Conservation (phyloP, 1,140 invertebrate genomes). For the Pissodes strobi region DNA sequence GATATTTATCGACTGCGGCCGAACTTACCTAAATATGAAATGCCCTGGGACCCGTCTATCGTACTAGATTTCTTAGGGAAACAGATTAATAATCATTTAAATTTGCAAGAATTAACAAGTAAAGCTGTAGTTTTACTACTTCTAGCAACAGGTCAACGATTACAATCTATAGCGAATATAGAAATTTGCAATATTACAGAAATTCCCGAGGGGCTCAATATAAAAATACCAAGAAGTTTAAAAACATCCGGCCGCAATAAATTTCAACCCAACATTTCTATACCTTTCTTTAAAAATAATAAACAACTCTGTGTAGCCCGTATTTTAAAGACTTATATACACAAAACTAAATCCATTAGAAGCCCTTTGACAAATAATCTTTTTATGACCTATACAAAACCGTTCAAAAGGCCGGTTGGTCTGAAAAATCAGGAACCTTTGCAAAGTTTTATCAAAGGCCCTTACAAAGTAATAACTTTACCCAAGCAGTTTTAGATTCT, state of each 20-base stretch:
- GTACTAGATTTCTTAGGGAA: slow-evolving; percentile 10
- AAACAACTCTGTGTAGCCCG: not conserved
- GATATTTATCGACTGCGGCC: slow-evolving; percentile 6
- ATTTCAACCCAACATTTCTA: not conserved
- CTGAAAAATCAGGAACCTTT: too few species aligned
- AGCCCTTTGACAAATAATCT: too few species aligned
- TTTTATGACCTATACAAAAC: too few species aligned
- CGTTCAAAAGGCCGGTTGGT: too few species aligned
- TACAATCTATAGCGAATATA: slow-evolving; percentile 10
- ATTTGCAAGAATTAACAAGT: slow-evolving; percentile 1
- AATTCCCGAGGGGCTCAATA: not conserved
- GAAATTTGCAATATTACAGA: too few species aligned
- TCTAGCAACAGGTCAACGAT: not conserved
- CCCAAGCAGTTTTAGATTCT: too few species aligned
- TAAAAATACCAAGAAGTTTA: slow-evolving; percentile 7
- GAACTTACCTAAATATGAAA: slow-evolving; percentile 8
- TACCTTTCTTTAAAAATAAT: slow-evolving; percentile 4
- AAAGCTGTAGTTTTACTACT: slow-evolving; percentile 6
- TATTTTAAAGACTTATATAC: too few species aligned
- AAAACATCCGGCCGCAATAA: slow-evolving; percentile 7
- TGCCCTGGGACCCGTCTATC: slow-evolving; percentile 9
- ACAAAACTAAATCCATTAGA: too few species aligned
- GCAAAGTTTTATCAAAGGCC: too few species aligned
- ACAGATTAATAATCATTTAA: not conserved
- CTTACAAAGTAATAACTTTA: too few species aligned